Evolutionary conservation across 2,888 invertebrate genomes (phyloP), one percentile per base, ranked within the genome.

Genomic region (Ferrisia virgata): DNA sequence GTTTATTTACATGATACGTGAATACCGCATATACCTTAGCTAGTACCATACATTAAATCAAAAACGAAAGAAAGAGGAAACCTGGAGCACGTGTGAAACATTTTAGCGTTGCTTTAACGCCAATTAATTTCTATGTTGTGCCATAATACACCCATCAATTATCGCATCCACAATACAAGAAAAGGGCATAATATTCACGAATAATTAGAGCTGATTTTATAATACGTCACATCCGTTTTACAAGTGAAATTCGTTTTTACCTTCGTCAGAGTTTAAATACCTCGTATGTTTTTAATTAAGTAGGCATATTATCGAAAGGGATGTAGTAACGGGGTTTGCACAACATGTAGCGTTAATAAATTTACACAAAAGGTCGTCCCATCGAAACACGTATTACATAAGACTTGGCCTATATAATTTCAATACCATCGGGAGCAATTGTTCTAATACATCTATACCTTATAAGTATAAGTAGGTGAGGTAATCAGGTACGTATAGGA

Each of bases 171-270:
- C 18, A 47, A 15, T 8, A 69, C 72, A 72, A 72, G 33, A 72
- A 72, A 72, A 33, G 72, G 33, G 33, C 33, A 33, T 33, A 72
- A 72, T 72, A 72, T 72, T 72, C 72, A 72, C 72, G 72, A 72
- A 72, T 72, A 72, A 72, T 72, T 72, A 72, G 72, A 72, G 33
- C 31, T 33, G 72, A 72, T 72, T 31, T 72, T 72, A 72, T 64
- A 28, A 64, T 11, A 25, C 58, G 28, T 64, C 58, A 4, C 58
- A 64, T 64, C 58, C 58, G 58, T 64, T 64, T 64, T 64, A 64
- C 58, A 64, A 64, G 28, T 64, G 58, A 28, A 64, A 64, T 64
- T 64, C 58, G 58, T 64, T 64, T 28, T 64, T 64, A 64, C 58
- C 28, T 64, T 64, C 28, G 58, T 64, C 47, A 47, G 47, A 18